Evolutionary conservation across 2,888 invertebrate genomes (phyloP), one percentile per base, ranked within the genome.

Genomic region (Cheilosia vulpina): DNA sequence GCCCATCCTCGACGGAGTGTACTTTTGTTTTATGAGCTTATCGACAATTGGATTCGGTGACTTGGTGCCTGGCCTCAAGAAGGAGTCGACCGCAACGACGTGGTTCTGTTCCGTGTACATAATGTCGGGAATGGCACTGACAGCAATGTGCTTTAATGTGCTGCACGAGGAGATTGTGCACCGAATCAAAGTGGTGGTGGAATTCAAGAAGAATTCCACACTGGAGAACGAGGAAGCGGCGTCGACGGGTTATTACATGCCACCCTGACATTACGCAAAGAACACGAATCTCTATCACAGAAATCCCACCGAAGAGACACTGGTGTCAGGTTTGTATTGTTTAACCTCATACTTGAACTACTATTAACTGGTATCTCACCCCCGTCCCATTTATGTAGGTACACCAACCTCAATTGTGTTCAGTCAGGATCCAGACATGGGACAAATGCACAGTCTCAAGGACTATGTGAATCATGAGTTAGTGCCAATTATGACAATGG

Each of bases 11-110:
- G 98, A 98, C 91, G 97, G 97, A 87, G 95, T 97, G 90, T 98
- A 97, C 93, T 98, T 98, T 93, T 98, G 98, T 93, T 98, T 98
- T 92, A 98, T 98, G 96, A 97, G 97, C 88, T 94, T 98, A 90
- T 97, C 97, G 89, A 98, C 98, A 17, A 97, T 97, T 90, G 98
- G 98, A 41, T 97, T 97, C 88, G 97, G 97, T 82, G 97, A 97
- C 90, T 94, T 97, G 93, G 94, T 97, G 88, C 97, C 97, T 65
- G 96, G 96, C 38, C 91, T 94, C 66, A 89, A 90, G 0, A 89
- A 91, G 15, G 92, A 92, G 77, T 92, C 92, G 41, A 94, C 94
- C 90, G 94, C 95, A 34, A 96, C 96, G 41, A 93, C 97, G 87
- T 97, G 97, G 97, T 97, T 97, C 92, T 97, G 97, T 92, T 97